Percentiles rank a stretch among this genome's conserved stretches.
Evolutionary conservation across 1,140 invertebrate genomes (phyloP).

Genomic region (Neodiprion lecontei): DNA sequence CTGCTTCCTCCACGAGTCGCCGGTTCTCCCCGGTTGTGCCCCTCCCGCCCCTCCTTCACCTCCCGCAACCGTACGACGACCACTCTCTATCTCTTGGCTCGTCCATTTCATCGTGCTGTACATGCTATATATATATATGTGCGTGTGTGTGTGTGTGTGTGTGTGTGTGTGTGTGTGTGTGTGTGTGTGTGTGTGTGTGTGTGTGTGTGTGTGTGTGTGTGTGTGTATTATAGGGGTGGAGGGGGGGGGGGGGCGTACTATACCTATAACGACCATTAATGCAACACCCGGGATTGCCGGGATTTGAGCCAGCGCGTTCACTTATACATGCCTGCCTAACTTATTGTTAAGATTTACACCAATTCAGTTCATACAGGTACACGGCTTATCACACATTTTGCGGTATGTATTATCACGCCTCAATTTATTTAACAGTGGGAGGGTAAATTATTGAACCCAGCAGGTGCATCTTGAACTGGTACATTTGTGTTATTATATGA

Average conservation of each 20-base stretch:
- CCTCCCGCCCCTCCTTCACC: slow-evolving; percentile 15
- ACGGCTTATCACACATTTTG: no score
- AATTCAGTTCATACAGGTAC: no score
- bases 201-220: slow-evolving; percentile 39
- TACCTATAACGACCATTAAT: no score
- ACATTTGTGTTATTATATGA: no score
- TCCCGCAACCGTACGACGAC: slow-evolving; percentile 15
- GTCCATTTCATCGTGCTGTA: slow-evolving; percentile 9
- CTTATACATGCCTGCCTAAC: no score
- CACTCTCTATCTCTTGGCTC: slow-evolving; percentile 23
- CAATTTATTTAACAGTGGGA: no score
- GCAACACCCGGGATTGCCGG: no score
- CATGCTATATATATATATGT: background rate
- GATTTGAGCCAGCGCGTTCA: no score
- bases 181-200: slow-evolving; percentile 29
- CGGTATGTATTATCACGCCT: no score
- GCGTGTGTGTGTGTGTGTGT: slow-evolving; percentile 29
- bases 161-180: slow-evolving; percentile 31
- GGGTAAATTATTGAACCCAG: no score
- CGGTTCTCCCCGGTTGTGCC: slow-evolving; percentile 14
- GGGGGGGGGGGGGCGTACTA: background rate
- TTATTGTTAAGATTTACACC: no score
- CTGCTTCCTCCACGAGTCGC: slow-evolving; percentile 24
- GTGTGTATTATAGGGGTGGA: background rate
- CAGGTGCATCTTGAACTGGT: no score